These are phyloP conservation scores for Phylloscopus trochiloides DNA, from an alignment of 2,113 vertebrate genomes.

Conservation along the genomic window DNA sequence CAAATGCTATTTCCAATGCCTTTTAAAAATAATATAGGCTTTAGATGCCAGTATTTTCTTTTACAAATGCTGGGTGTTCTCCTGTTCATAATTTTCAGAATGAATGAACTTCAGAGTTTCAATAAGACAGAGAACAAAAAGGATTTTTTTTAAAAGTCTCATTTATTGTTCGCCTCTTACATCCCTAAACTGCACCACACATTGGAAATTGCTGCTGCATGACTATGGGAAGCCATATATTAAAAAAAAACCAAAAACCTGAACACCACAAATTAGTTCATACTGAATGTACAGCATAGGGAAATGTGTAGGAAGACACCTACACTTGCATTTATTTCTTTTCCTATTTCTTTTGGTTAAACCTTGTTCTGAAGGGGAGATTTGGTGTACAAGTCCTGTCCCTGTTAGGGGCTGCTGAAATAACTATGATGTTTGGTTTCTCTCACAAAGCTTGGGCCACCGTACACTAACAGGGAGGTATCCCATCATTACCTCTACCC, in stretches of 20 bases:
- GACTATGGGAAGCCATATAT: background rate
- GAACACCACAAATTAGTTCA: background rate
- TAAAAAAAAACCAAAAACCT: background rate
- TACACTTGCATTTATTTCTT: background rate
- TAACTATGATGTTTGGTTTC: background rate
- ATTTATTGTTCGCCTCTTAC: conserved; percentile 57
- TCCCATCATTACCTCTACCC: background rate
- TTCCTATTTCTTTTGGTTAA: background rate
- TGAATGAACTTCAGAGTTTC: background rate
- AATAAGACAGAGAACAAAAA: conserved; percentile 25
- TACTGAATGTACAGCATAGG: background rate
- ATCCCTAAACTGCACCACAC: conserved; percentile 8
- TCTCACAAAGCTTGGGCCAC: background rate
- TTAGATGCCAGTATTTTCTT: background rate
- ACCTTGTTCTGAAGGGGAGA: background rate
- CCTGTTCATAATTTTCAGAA: background rate
- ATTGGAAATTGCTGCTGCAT: background rate
- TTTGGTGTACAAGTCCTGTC: background rate
- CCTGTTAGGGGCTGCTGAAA: background rate
- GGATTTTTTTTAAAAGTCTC: conserved; percentile 18
- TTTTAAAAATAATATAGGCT: background rate
- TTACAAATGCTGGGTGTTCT: background rate
- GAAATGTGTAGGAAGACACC: background rate
- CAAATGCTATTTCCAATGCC: background rate
- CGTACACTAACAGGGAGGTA: background rate